Evolutionary conservation across 2,797 vertebrate species (phyloP), one percentile per base, ranked within the genome.

Genomic region (Poecilia gillii): DNA sequence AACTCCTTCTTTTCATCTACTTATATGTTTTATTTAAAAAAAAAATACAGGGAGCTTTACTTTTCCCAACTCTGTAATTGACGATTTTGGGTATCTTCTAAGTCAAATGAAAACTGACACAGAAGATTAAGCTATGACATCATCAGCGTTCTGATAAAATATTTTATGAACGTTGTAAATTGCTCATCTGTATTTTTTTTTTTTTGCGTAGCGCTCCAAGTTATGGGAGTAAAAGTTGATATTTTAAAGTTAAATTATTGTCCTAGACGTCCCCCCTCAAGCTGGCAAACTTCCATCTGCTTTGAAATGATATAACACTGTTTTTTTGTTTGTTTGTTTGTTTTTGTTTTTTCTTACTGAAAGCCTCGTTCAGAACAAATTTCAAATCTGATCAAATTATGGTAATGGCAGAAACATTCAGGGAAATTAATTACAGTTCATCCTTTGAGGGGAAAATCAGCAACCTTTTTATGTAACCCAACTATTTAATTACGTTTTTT

Each of bases 331-430:
- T 41, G 5, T 6, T 41, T 41, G n/a, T n/a, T n/a, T n/a, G n/a
- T n/a, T n/a, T n/a, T n/a, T 41, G 39, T 53, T 62, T 62, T 62
- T 64, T 3, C 33, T 16, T 14, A 16, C 9, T 31, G 28, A 33
- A 64, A 31, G 16, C 31, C 31, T 20, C 1, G 16, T 62, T 62
- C 14, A 31, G 7, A 33, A 64, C 14, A 64, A 41, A 41, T 41
- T 41, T 23, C 3, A 4, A 39, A 45, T 75, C n/a, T 75, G 47
- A 59, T 82, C 57, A 74, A 23, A 73, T 20, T 14, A 51, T 72
- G 33, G 18, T 70, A 6, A 43, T 25, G 23, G 11, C 5, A n/a
- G 39, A 45, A 25, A 71, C 41, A 5, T 7, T 45, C 39, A 45
- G 41, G 12, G 43, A 71, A 43, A 43, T 25, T 0, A 20, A 25